These are phyloP conservation scores for Sebastes paucispinis DNA, from an alignment of 2,797 vertebrate species.

Conservation along the genomic window DNA sequence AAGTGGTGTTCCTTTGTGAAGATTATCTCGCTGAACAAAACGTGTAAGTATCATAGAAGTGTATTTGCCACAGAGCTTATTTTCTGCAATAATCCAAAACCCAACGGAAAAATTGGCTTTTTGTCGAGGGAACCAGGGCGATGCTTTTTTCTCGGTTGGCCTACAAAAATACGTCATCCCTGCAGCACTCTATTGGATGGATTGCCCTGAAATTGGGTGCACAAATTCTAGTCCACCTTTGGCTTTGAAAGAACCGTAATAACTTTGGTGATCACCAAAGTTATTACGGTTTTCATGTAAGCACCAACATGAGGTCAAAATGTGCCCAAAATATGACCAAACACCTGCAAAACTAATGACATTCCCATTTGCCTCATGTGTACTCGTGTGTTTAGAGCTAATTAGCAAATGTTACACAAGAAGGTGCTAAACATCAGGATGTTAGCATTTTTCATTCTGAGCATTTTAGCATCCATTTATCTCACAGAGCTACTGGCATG, in stretches of 20 bases:
- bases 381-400: background rate
- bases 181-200: fast-evolving
- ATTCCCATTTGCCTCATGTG: background rate
- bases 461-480: background rate
- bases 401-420: background rate
- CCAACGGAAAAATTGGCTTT: no score
- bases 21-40: no score
- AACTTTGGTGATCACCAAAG: background rate
- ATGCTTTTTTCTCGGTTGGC: no score
- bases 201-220: background rate
- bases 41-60: no score
- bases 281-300: no score
- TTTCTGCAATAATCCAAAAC: no score
- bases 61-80: no score
- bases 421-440: background rate
- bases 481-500: background rate
- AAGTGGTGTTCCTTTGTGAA: no score
- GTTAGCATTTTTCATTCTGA: background rate
- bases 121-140: no score
- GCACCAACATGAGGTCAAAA: background rate
- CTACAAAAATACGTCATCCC: no score
- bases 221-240: background rate
- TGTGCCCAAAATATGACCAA: background rate
- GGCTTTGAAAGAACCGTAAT: background rate
- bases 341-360: background rate